Base-by-base conservation (phyloP, 2,797 vertebrate genomes). In the Chromobotia macracanthus region DNA sequence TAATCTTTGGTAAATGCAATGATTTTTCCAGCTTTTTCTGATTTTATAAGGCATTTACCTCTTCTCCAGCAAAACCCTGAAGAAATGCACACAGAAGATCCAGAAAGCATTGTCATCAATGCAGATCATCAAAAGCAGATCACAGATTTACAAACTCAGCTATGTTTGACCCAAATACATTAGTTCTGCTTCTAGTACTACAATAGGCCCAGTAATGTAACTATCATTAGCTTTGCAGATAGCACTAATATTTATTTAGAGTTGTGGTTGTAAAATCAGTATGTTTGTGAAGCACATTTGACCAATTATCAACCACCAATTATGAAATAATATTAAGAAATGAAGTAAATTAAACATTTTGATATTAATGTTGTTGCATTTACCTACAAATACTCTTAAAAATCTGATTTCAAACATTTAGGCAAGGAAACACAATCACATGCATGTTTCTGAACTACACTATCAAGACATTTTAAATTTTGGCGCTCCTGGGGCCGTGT, bases 61-160 rank as follows among this genome's bases (percentile, higher is more conserved):
- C 48, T 68, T 69, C 48, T 68, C 3, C 35, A 69, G 65, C 18
- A 1, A 60, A 60, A 38, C 19, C 9, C 18, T 23, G 61, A 75
- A 41, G 65, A 46, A 31, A 41, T 61, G 38, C 44, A 35, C 41
- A 51, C 2, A 12, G 46, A 60, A 66, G 18, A 46, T 31, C 50
- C 56, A 50, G 44, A 10, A 3, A 21, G 28, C 16, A 19, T 51
- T 44, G 5, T 25, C 6, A 16, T 15, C 16, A 25, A 63, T 18
- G 25, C n/a, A 44, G 5, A 63, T 61, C 72, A 64, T 15, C 65
- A 80, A 75, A 51, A 80, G 31, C 72, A 70, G 46, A 64, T 70
- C 28, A 16, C 16, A 10, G 21, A 64, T 8, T 70, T 75, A 55
- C 65, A 63, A 51, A 18, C 15, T 16, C 48, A 75, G 61, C 65